Percentiles rank a stretch among this genome's conserved stretches.
phyloP scores from a whole-genome alignment of 64 coral and sea anemone species.

The Exaiptasia diaphana region DNA sequence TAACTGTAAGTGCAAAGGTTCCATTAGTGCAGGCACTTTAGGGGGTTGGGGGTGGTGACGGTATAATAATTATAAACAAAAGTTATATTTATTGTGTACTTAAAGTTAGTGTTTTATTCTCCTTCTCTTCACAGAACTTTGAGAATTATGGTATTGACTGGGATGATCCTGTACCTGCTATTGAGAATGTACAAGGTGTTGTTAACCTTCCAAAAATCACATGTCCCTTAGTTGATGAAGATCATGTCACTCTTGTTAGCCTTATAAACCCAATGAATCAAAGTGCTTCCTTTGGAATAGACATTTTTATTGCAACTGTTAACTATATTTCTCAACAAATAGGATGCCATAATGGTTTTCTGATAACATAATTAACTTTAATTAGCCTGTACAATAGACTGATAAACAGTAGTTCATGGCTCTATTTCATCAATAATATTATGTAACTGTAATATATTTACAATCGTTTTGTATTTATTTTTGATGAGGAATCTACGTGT shows the following conservation, averaged over 20 bases:
- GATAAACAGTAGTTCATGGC: too few species aligned
- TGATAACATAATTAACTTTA: too few species aligned
- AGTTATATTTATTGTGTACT: neutral
- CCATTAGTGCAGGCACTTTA: neutral
- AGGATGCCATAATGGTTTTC: too few species aligned
- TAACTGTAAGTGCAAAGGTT: too few species aligned
- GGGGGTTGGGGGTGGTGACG: neutral
- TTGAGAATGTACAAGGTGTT: neutral
- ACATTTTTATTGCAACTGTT: too few species aligned
- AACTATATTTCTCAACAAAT: too few species aligned
- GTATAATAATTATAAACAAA: neutral
- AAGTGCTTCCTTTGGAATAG: neutral
- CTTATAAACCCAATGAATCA: neutral
- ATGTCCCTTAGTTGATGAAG: neutral
- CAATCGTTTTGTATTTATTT: too few species aligned
- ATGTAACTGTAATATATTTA: too few species aligned
- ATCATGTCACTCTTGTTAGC: neutral
- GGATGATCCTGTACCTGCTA: neutral
- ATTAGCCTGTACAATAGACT: too few species aligned
- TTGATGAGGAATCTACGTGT: too few species aligned
- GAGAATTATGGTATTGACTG: neutral
- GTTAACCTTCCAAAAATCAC: neutral
- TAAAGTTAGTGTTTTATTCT: neutral
- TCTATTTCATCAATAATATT: too few species aligned
- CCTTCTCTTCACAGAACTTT: neutral